These are phyloP conservation scores for Dromius quadrimaculatus DNA, from an alignment of 2,888 invertebrate genomes.

Conservation along the genomic window DNA sequence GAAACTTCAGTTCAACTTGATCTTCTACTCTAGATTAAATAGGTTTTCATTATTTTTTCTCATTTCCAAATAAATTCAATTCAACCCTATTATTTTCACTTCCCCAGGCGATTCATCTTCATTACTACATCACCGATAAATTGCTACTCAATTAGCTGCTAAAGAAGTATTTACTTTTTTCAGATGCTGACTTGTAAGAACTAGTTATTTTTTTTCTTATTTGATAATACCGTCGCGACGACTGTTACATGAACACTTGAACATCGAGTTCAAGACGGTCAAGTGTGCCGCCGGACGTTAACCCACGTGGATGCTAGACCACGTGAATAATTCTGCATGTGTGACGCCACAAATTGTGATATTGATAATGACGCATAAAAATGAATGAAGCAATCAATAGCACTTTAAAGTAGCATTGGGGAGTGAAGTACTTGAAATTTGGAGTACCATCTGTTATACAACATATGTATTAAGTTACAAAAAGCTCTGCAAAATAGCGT, in stretches of 20 bases:
- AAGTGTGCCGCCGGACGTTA: background rate
- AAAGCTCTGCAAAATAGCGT: no score
- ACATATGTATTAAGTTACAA: no score
- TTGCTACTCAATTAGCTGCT: background rate
- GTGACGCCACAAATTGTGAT: background rate
- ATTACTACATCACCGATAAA: background rate
- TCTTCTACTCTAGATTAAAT: no score
- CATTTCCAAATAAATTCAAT: no score
- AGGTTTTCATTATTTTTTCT: no score
- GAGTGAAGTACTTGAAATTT: background rate
- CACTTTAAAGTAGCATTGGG: no score
- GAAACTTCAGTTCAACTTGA: no score
- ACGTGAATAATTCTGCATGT: background rate
- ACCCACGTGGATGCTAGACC: conserved; percentile 4
- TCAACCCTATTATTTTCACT: no score
- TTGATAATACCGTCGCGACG: background rate
- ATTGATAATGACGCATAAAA: background rate
- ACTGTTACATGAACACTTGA: background rate
- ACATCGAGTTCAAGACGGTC: background rate
- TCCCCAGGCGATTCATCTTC: background rate
- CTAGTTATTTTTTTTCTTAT: conserved; percentile 3
- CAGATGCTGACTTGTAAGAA: background rate
- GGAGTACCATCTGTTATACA: background rate
- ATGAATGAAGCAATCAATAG: no score
- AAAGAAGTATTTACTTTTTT: background rate